These are phyloP conservation scores for Lophius americanus DNA, from an alignment of 2,797 vertebrate genomes.

Conservation along the genomic window DNA sequence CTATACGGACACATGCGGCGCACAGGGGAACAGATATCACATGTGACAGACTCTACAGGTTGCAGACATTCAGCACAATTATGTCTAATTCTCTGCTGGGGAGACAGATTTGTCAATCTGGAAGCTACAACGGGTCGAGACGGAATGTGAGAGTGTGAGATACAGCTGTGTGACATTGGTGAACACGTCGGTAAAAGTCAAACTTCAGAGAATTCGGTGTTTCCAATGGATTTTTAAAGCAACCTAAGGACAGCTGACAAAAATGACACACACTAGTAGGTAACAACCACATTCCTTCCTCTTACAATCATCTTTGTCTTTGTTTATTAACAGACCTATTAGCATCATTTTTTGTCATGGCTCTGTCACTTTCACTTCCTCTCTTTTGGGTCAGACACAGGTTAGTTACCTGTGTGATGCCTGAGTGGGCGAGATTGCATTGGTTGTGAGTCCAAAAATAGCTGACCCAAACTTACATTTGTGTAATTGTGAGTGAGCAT, in stretches of 20 bases:
- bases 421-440: slow-evolving; percentile 66
- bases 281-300: slow-evolving; percentile 1
- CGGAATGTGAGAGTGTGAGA: slow-evolving; percentile 22
- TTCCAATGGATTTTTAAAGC: slow-evolving; percentile 14
- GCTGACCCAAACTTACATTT: slow-evolving; percentile 65
- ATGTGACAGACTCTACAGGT: slow-evolving; percentile 68
- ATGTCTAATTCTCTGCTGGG: slow-evolving; percentile 59
- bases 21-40: slow-evolving; percentile 58
- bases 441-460: slow-evolving; percentile 60
- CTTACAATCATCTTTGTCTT: slow-evolving; percentile 11
- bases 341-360: background rate
- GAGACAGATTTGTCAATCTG: slow-evolving; percentile 65
- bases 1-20: slow-evolving; percentile 67
- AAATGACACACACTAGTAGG: background rate
- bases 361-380: slow-evolving; percentile 18
- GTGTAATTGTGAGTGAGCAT: slow-evolving; percentile 60
- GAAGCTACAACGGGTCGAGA: slow-evolving; percentile 55
- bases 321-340: slow-evolving; percentile 5
- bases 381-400: slow-evolving; percentile 37
- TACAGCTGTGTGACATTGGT: slow-evolving; percentile 34
- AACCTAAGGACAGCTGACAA: slow-evolving; percentile 27
- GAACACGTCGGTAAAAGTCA: slow-evolving; percentile 26
- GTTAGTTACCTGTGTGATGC: slow-evolving; percentile 67
- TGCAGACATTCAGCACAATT: slow-evolving; percentile 68
- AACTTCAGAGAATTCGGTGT: slow-evolving; percentile 32